These are phyloP conservation scores for Incurvaria masculella DNA, from an alignment of 2,888 invertebrate genomes.

Conservation along the genomic window DNA sequence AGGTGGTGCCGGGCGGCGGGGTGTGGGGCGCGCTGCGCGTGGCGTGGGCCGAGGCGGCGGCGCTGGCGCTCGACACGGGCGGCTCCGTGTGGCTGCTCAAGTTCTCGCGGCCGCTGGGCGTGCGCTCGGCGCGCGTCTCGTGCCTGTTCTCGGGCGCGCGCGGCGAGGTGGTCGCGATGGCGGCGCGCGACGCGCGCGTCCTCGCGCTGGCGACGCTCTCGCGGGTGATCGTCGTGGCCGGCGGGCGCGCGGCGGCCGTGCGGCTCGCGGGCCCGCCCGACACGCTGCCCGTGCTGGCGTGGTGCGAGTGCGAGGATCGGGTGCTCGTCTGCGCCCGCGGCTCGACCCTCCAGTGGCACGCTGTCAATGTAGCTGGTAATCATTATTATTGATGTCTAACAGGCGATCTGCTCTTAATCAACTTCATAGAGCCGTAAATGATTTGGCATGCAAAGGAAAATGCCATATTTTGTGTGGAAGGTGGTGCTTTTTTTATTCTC, in stretches of 20 bases:
- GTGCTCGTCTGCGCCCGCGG: slow-evolving; percentile 89
- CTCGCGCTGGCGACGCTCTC: slow-evolving; percentile 93
- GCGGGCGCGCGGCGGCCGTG: slow-evolving; percentile 38
- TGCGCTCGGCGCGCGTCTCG: slow-evolving; percentile 83
- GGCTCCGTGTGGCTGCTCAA: slow-evolving; percentile 95
- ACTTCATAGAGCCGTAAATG: slow-evolving; percentile 5
- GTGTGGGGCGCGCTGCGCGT: slow-evolving; percentile 46
- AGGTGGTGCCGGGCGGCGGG: slow-evolving; percentile 49
- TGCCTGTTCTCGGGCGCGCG: slow-evolving; percentile 96
- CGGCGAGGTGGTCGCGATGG: slow-evolving; percentile 70
- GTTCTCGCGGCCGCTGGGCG: slow-evolving; percentile 84
- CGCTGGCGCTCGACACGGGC: slow-evolving; percentile 75
- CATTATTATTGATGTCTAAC: neutral
- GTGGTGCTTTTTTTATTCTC: too few relatives aligned
- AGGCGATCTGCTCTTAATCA: slow-evolving; percentile 5
- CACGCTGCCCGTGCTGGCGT: slow-evolving; percentile 86
- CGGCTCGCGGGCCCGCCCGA: slow-evolving; percentile 71
- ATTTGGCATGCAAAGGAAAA: too few relatives aligned
- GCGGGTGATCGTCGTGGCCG: slow-evolving; percentile 63
- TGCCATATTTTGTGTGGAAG: too few relatives aligned
- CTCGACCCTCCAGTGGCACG: slow-evolving; percentile 80
- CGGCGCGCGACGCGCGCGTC: slow-evolving; percentile 52
- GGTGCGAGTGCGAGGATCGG: slow-evolving; percentile 73
- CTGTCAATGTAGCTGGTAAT: slow-evolving; percentile 58
- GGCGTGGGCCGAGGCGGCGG: slow-evolving; percentile 46